Base-by-base conservation (phyloP, 2,113 vertebrate genomes). In the Lepisosteus oculatus region DNA sequence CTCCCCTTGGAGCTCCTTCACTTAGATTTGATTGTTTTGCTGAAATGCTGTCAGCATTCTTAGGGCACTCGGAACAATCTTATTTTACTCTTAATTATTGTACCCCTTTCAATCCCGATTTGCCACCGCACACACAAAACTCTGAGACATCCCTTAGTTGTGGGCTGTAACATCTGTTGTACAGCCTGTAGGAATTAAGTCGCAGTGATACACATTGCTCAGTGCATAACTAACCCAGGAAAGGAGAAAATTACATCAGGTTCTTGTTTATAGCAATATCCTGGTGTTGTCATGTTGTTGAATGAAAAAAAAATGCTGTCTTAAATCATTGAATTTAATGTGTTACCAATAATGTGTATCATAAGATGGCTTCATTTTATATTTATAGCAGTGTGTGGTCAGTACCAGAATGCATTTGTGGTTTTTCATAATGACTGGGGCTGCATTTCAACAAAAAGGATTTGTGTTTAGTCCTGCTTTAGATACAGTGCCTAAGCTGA, bases 391-490 rank as follows among this genome's bases (percentile, higher is more conserved):
- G 44, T 12, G 11, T 61, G 42, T 51, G 54, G 51, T 65, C 54
- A 56, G 70, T 51, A 17, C 65, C 65, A 67, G 43, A 47, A 15
- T 47, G 65, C 65, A 47, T 45, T 68, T 68, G 47, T 11, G 47
- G 67, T 55, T 29, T 11, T 61, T 65, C 61, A 15, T 44, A 17
- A 61, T n/a, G 11, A 44, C 57, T 71, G 43, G 47, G 69, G 12
- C 59, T 71, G 17, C 4, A 17, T 45, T 44, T 8, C 3, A 43
- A 42, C 4, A 8, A 41, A 43, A 3, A 43, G 63, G 41, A 43
- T 5, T 12, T 11, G 14, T n/a, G 64, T 66, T n/a, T 66, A 44
- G 64, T 66, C 14, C 42, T 14, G 45, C 12, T 47, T 6, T 14
- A 5, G 13, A 8, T 8, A 66, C 12, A 12, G 11, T 6, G 43